Evolutionary conservation across 2,113 vertebrate species (phyloP), one percentile per base, ranked within the genome.

Genomic region (Leptobrachium leishanense): DNA sequence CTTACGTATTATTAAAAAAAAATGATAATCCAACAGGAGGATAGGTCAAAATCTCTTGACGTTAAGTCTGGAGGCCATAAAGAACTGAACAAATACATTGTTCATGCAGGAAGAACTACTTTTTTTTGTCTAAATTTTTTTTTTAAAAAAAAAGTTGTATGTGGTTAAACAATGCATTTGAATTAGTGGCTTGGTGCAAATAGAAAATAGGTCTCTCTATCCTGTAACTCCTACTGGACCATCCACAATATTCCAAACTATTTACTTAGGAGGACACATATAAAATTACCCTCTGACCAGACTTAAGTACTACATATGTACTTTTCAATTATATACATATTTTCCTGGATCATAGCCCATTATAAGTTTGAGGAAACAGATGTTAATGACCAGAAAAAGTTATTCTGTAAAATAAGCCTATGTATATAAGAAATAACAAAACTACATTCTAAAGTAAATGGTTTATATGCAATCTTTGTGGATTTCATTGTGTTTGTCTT

Each of bases 1-100:
- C 78, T 86, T 66, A 89, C 88, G 43, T 67, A 83, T 82, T 82
- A 83, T 50, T 83, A 87, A 87, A 88, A 84, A 86, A 87, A 88
- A 84, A 86, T 82, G 77, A 78, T 59, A 74, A 85, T 82, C 85
- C 89, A 88, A 87, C 11, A 6, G 81, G 10, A 78, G 39, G 40
- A 84, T 85, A 84, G 82, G 79, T 2, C 6, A 89, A 84, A 46
- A 2, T 84, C 74, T 83, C 81, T 43, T 83, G 79, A 66, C 77
- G 82, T 5, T 50, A 50, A 50, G 46, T 0, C 2, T 82, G 43
- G 41, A 87, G 50, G 43, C 74, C 62, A 85, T 8, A 79, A 59
- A 50, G 8, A 5, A 50, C 55, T 59, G 55, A 59, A 59, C 13
- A 59, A 59, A 59, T 54, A 63, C 50, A 44, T 12, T 5, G 2